Evolutionary conservation across 2,888 invertebrate species (phyloP), one percentile per base, ranked within the genome.

Genomic region (Pinctada fucata): DNA sequence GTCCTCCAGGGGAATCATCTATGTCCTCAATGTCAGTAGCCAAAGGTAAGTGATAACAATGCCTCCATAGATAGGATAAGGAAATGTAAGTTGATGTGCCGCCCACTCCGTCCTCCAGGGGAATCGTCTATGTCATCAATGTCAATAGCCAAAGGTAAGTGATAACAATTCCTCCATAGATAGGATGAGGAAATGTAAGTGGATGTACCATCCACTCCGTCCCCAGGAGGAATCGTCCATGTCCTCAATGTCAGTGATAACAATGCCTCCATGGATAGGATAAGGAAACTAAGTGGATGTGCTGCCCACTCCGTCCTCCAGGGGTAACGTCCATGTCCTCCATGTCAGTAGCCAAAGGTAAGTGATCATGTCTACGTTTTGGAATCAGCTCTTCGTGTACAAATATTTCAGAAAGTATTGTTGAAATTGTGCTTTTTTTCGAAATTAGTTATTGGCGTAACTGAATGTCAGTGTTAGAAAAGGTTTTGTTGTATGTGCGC

Each of bases 121-220:
- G 75, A 69, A 4, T 75, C 75, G 3, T 79, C 81, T 10, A 79
- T 81, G 72, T 83, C 83, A 2, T 64, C 78, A 0, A 47, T 83
- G 69, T 77, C 83, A 3, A 73, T 78, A 3, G 70, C 68, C 47
- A 66, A 75, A 31, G 79, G 82, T 82, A 63, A 13, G 74, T 80
- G 31, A 13, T 6, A 2, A 66, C 6, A 47, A 16, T 31, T 31
- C 78, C 6, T 58, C 51, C 13, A 77, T 84, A 66, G n/a, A 48
- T 45, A 51, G 13, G 2, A 82, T 81, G n/a, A 65, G 72, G 48
- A 75, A 67, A 51, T 69, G 72, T 51, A 72, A 76, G 5, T 84
- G 82, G 82, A 82, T 82, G 82, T 78, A 79, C 68, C 78, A 77
- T 64, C 82, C 81, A 31, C 52, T 82, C 5, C 68, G 58, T 52